phyloP scores from a whole-genome alignment of 2,888 invertebrate genomes.

The Ichneumon xanthorius region DNA sequence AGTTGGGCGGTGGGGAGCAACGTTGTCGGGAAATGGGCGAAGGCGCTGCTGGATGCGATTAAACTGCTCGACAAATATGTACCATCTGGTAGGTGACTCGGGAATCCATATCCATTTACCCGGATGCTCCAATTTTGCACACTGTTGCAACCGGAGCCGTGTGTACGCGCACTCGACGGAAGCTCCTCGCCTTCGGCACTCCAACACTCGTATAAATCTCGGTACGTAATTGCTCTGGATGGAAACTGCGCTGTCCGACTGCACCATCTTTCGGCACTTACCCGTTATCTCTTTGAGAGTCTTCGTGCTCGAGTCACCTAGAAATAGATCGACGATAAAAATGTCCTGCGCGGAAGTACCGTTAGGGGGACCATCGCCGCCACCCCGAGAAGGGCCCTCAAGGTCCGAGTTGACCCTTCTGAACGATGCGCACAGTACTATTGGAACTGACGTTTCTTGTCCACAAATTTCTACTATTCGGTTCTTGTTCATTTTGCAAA shows the following conservation, averaged over 20 bases:
- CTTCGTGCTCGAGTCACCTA: neutral
- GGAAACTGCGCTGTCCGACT: neutral
- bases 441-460: too few species aligned
- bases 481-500: too few species aligned
- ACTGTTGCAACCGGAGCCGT: conserved; percentile 19
- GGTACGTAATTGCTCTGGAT: conserved; percentile 21
- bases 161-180: neutral
- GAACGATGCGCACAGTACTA: too few species aligned
- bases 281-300: conserved; percentile 17
- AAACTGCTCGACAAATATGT: conserved; percentile 69
- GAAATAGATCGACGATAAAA: neutral
- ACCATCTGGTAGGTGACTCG: conserved; percentile 60
- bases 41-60: conserved; percentile 68
- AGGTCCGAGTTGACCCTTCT: too few species aligned
- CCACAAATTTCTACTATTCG: too few species aligned
- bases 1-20: conserved; percentile 13
- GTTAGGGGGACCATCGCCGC: neutral
- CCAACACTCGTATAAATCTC: conserved; percentile 2
- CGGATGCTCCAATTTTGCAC: conserved; percentile 45
- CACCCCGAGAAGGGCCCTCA: neutral
- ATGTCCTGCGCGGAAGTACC: neutral
- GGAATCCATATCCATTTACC: conserved; percentile 50
- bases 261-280: neutral
- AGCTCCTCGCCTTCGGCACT: neutral
- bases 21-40: conserved; percentile 53